Percentiles rank a stretch among this genome's conserved stretches.
Conservation (phyloP, 2,113 vertebrate species). For the Trogon melanurus region DNA sequence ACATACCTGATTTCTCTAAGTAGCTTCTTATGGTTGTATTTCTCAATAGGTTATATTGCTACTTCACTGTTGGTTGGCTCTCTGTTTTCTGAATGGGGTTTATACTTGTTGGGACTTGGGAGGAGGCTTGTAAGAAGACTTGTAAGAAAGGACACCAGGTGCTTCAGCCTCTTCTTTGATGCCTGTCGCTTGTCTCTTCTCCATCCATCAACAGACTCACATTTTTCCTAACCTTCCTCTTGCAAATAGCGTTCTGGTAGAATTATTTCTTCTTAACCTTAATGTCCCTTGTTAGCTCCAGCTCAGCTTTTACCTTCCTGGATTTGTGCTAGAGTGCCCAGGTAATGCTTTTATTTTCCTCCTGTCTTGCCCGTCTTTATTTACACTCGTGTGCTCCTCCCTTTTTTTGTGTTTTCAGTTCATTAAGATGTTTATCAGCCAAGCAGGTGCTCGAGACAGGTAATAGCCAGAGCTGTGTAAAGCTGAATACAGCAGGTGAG, state of each 20-base stretch:
- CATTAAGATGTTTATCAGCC: slow-evolving; percentile 25
- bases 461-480: background rate
- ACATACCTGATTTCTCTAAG: background rate
- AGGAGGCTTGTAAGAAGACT: background rate
- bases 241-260: background rate
- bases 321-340: background rate
- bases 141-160: background rate
- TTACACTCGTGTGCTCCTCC: slow-evolving; percentile 6
- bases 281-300: background rate
- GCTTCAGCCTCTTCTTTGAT: slow-evolving; percentile 11
- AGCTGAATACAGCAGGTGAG: background rate
- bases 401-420: slow-evolving; percentile 26
- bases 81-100: background rate
- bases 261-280: slow-evolving; percentile 39
- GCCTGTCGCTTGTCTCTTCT: slow-evolving; percentile 5
- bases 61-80: background rate
- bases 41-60: background rate
- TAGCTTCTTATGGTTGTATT: background rate
- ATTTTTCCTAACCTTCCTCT: background rate
- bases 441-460: background rate
- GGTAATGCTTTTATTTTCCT: slow-evolving; percentile 14
- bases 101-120: background rate
- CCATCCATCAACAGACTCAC: background rate
- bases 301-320: slow-evolving; percentile 4
- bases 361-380: slow-evolving; percentile 1